These are phyloP conservation scores for Exaiptasia diaphana DNA, from an alignment of 64 coral and sea anemone species.

Conservation along the genomic window DNA sequence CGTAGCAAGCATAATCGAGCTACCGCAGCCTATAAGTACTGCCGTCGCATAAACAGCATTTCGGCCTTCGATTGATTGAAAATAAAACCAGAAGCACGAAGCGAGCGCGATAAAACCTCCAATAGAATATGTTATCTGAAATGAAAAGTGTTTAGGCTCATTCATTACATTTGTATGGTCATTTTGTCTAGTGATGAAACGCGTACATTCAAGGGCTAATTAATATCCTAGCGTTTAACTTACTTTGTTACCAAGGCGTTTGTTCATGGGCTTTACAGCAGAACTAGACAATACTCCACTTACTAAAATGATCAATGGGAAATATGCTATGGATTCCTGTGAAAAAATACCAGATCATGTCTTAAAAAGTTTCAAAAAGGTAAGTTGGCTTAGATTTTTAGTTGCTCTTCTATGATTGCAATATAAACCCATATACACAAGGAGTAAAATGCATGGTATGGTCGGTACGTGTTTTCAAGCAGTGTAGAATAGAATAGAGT, in stretches of 20 bases:
- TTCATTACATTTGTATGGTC: no score
- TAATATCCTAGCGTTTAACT: no score
- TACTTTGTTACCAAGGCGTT: background rate
- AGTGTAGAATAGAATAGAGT: no score
- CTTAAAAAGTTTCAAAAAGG: no score
- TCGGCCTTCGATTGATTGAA: constrained; percentile 34
- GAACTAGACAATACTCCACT: background rate
- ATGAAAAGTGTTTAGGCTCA: no score
- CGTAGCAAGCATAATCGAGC: constrained; percentile 76
- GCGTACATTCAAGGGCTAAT: background rate
- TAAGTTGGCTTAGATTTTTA: no score
- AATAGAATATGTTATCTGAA: constrained; percentile 65
- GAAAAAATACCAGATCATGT: no score
- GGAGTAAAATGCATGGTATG: no score
- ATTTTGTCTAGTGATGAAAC: no score
- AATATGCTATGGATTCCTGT: constrained; percentile 4
- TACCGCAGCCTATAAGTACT: constrained; percentile 71
- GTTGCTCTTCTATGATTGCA: no score
- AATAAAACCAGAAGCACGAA: constrained; percentile 71
- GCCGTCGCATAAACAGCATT: constrained; percentile 68
- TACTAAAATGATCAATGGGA: background rate
- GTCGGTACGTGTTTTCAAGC: no score
- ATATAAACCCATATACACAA: no score
- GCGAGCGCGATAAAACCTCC: constrained; percentile 43
- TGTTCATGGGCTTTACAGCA: background rate